Evolutionary conservation across 2,113 vertebrate species (phyloP).

Genomic region (Anoplopoma fimbria): DNA sequence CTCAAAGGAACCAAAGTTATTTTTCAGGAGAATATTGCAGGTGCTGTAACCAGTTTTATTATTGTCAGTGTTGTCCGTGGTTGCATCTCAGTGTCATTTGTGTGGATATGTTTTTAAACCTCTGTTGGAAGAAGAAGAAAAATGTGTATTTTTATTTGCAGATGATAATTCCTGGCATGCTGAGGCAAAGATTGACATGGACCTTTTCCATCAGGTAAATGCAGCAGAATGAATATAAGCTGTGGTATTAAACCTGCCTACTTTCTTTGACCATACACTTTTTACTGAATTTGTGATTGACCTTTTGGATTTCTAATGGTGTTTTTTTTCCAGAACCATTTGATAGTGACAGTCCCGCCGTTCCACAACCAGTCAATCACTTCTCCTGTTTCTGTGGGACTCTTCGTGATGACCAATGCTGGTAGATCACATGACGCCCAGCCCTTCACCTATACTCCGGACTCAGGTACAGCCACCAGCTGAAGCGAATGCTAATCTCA

Average conservation of each 20-base stretch:
- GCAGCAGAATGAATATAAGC: not conserved
- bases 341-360: slow-evolving; percentile 97
- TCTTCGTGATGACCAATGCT: slow-evolving; percentile 96
- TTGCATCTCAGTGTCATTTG: not conserved
- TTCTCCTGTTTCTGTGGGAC: slow-evolving; percentile 92
- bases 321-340: slow-evolving; percentile 93
- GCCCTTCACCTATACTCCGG: slow-evolving; percentile 96
- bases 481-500: not conserved
- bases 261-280: not conserved
- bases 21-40: slow-evolving; percentile 94
- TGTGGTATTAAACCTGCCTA: not conserved
- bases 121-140: not conserved
- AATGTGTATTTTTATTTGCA: slow-evolving; percentile 76
- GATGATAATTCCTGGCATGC: slow-evolving; percentile 98
- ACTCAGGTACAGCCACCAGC: slow-evolving; percentile 85
- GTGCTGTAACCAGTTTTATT: slow-evolving; percentile 39
- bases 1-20: slow-evolving; percentile 99
- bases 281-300: not conserved
- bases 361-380: slow-evolving; percentile 93
- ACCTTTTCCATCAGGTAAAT: slow-evolving; percentile 98
- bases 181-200: slow-evolving; percentile 99
- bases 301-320: slow-evolving; percentile 12
- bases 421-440: slow-evolving; percentile 96
- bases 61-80: slow-evolving; percentile 11
- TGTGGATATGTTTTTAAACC: not conserved